Conservation (phyloP, 2,888 invertebrate species). For the Gari tellinella region DNA sequence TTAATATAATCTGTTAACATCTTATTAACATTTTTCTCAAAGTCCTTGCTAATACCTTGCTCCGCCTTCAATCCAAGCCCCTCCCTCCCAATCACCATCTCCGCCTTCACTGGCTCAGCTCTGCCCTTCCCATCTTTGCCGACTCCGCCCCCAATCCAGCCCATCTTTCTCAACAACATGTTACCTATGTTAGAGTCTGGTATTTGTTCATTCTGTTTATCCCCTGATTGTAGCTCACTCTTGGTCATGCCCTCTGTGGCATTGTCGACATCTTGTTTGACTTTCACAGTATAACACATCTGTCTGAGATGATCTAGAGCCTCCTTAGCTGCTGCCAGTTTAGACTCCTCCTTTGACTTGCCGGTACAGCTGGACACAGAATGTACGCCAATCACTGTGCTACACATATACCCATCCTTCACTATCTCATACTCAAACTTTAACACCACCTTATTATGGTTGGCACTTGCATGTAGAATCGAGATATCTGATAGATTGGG, state of each 20-base stretch:
- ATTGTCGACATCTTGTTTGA: slow-evolving; percentile 74
- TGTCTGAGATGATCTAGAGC: slow-evolving; percentile 71
- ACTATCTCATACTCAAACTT: slow-evolving; percentile 67
- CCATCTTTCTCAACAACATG: slow-evolving; percentile 89
- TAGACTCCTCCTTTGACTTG: slow-evolving; percentile 65
- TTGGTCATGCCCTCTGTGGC: slow-evolving; percentile 67
- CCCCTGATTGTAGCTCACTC: slow-evolving; percentile 73
- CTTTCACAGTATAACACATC: slow-evolving; percentile 78
- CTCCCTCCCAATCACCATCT: slow-evolving; percentile 74
- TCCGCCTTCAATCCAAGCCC: slow-evolving; percentile 79
- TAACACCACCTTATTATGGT: slow-evolving; percentile 73
- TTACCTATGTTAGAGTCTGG: slow-evolving; percentile 86
- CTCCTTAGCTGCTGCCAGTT: slow-evolving; percentile 64
- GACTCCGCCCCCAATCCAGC: slow-evolving; percentile 90
- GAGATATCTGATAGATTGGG: slow-evolving; percentile 50
- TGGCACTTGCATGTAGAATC: slow-evolving; percentile 73
- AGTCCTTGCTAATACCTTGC: slow-evolving; percentile 70
- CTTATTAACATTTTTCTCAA: slow-evolving; percentile 73
- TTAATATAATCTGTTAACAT: slow-evolving; percentile 80
- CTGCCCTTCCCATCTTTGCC: slow-evolving; percentile 88
- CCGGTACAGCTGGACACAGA: slow-evolving; percentile 66
- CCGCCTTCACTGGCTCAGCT: slow-evolving; percentile 86
- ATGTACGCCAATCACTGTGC: slow-evolving; percentile 67
- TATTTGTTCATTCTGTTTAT: slow-evolving; percentile 61
- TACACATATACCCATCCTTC: slow-evolving; percentile 59